Evolutionary conservation across 2,888 invertebrate genomes (phyloP).

Genomic region (Eudasyphora cyanicolor): DNA sequence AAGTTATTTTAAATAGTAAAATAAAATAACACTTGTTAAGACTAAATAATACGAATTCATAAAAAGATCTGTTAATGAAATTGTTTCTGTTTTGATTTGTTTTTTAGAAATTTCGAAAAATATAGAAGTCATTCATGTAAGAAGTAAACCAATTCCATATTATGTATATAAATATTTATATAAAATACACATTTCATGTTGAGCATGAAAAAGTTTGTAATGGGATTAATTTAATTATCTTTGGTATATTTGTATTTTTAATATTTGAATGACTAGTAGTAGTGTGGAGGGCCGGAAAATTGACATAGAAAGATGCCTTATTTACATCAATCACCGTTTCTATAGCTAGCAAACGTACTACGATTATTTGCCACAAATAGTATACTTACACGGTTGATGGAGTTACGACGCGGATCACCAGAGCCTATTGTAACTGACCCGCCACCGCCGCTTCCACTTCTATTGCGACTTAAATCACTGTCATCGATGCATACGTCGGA

Average conservation of each 20-base stretch:
- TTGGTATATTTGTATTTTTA: constrained; percentile 62
- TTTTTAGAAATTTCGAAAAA: constrained; percentile 26
- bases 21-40: constrained; percentile 31
- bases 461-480: constrained; percentile 79
- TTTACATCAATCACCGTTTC: constrained; percentile 78
- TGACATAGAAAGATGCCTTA: constrained; percentile 54
- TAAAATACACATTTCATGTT: no score
- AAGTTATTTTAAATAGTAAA: constrained; percentile 34
- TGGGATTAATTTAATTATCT: constrained; percentile 52
- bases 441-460: constrained; percentile 67
- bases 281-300: not conserved
- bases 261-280: constrained; percentile 55
- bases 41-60: constrained; percentile 7
- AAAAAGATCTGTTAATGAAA: not conserved
- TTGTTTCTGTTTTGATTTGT: not conserved
- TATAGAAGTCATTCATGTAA: constrained; percentile 51
- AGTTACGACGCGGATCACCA: constrained; percentile 77
- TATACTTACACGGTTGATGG: constrained; percentile 80
- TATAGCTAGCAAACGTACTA: constrained; percentile 80
- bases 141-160: constrained; percentile 24
- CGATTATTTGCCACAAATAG: constrained; percentile 79
- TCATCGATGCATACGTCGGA: constrained; percentile 95
- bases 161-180: not conserved
- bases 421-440: constrained; percentile 69
- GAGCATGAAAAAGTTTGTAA: constrained; percentile 62